phyloP scores from a whole-genome alignment of 2,888 invertebrate species.

The Pemphredon lugubris region DNA sequence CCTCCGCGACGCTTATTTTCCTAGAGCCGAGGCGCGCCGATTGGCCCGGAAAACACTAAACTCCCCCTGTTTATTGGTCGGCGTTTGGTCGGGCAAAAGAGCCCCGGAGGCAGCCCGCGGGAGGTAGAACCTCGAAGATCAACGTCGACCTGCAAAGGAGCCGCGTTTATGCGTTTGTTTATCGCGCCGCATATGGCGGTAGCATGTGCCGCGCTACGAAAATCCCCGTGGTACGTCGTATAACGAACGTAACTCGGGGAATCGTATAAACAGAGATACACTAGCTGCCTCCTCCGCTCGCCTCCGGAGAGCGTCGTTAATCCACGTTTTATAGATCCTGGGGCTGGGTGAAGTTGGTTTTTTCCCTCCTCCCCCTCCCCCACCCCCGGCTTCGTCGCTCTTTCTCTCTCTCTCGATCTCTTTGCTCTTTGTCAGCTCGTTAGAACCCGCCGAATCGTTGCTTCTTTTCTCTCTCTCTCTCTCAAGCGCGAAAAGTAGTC shows the following conservation, averaged over 20 bases:
- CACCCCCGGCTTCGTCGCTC: neutral
- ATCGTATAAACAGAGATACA: slow-evolving; percentile 65
- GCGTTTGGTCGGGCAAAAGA: slow-evolving; percentile 26
- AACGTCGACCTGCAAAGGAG: slow-evolving; percentile 68
- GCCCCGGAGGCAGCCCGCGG: slow-evolving; percentile 22
- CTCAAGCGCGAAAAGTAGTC: no score
- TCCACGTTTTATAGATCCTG: slow-evolving; percentile 54
- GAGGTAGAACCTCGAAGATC: slow-evolving; percentile 36
- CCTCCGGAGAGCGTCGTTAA: slow-evolving; percentile 59
- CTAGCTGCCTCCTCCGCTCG: slow-evolving; percentile 37
- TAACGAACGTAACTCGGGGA: slow-evolving; percentile 52
- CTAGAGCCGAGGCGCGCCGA: slow-evolving; percentile 42
- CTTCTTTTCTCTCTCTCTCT: no score
- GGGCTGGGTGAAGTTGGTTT: slow-evolving; percentile 31
- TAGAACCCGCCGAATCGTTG: slow-evolving; percentile 4
- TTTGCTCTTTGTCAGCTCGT: slow-evolving; percentile 33
- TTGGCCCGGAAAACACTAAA: slow-evolving; percentile 55
- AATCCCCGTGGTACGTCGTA: slow-evolving; percentile 55
- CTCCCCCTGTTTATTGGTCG: slow-evolving; percentile 45
- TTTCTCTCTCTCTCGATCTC: slow-evolving; percentile 1
- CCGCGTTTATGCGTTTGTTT: slow-evolving; percentile 77
- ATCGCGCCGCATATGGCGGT: slow-evolving; percentile 79
- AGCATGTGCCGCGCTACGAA: slow-evolving; percentile 75
- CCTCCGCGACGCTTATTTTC: slow-evolving; percentile 66
- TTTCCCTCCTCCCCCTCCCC: slow-evolving; percentile 18